A percentile compares a stretch with the other conserved stretches of the same genome.
Evolutionary conservation across 1,140 invertebrate genomes (phyloP).

Genomic region (Coptotermes formosanus): DNA sequence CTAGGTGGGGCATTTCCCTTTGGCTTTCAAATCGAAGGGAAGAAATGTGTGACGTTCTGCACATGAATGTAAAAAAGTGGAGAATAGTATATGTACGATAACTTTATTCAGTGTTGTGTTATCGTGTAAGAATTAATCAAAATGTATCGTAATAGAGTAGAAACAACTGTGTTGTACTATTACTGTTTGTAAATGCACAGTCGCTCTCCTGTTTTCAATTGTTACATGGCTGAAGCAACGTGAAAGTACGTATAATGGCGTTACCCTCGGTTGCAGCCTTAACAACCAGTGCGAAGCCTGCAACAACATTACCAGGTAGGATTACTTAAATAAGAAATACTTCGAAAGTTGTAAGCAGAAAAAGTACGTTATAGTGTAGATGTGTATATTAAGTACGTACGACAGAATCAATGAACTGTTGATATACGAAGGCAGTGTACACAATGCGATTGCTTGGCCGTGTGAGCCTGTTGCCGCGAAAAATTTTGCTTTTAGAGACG

Average conservation of each 20-base stretch:
- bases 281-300: slow-evolving; percentile 28
- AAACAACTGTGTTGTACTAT: neutral
- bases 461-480: neutral
- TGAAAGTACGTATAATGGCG: slow-evolving; percentile 34
- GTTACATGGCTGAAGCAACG: slow-evolving; percentile 33
- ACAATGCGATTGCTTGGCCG: neutral
- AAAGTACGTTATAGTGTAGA: neutral
- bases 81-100: neutral
- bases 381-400: neutral
- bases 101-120: slow-evolving; percentile 7
- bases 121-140: neutral
- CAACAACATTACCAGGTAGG: slow-evolving; percentile 30
- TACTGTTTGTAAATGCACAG: slow-evolving; percentile 8
- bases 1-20: slow-evolving; percentile 31
- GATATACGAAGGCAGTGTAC: neutral
- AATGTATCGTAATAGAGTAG: neutral
- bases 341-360: neutral
- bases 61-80: slow-evolving; percentile 22
- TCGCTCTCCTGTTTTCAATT: slow-evolving; percentile 27
- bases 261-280: slow-evolving; percentile 35
- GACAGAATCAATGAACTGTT: neutral
- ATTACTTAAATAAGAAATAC: neutral
- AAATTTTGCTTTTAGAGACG: neutral
- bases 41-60: slow-evolving; percentile 33
- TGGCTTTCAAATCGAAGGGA: slow-evolving; percentile 29